Evolutionary conservation across 2,888 invertebrate genomes (phyloP), one percentile per base, ranked within the genome.

Genomic region (Netelia virgata): DNA sequence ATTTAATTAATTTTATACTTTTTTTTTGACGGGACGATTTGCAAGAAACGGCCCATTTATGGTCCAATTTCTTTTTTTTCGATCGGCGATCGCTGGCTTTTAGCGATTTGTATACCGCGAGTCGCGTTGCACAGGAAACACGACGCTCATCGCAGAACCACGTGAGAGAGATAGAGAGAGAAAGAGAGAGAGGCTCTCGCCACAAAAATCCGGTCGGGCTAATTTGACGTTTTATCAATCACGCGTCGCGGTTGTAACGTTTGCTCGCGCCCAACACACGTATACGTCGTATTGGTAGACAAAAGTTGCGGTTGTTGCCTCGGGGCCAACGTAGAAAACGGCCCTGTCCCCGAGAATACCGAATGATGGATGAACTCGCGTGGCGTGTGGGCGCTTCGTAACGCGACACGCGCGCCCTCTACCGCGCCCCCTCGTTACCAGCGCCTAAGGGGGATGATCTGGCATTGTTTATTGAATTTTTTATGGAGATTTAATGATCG

Each of bases 141-240:
- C 28, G 16, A 9, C 20, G 50, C 5, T 55, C 36, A 18, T 18
- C 57, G 20, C 18, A 23, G 23, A 23, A 2, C 23, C 23, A n/a
- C n/a, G 28, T 28, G 28, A 28, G 28, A 28, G 28, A 36, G 36
- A 6, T 5, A 6, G 36, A 36, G 36, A 36, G 36, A 5, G 36
- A 36, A 6, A 6, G 6, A 36, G 6, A 36, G 6, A 36, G 6
- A 36, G 6, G 6, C 66, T 23, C 41, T 82, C 78, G 86, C 83
- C 82, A 86, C 72, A 86, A 87, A 89, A 92, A 89, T 90, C 89
- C 84, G 83, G 88, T 83, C 86, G 86, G 68, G 88, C 89, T 90
- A 90, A 91, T 92, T 91, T 91, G 92, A 92, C 91, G 88, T 93
- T 93, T 91, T 93, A 92, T 92, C 92, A 92, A 93, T 92, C 92